These are phyloP conservation scores for Chauna torquata DNA, from an alignment of 2,113 vertebrate species.

Conservation along the genomic window DNA sequence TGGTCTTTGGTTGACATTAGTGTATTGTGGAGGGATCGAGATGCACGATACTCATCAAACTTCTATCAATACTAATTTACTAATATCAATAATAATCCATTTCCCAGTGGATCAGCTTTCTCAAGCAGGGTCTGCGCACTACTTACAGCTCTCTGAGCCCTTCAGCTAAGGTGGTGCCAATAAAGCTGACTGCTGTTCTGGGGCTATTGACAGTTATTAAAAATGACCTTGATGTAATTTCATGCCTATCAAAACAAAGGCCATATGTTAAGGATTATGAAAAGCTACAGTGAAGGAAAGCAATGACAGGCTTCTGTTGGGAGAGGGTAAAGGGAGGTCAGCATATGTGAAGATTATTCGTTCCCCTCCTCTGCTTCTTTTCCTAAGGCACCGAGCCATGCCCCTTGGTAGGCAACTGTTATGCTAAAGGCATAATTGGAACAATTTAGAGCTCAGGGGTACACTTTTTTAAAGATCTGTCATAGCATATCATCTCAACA, in stretches of 20 bases:
- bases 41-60: constrained; percentile 87
- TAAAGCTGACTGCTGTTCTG: constrained; percentile 85
- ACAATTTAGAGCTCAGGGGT: constrained; percentile 60
- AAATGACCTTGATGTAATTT: constrained; percentile 98
- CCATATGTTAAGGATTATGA: constrained; percentile 84
- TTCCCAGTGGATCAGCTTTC: constrained; percentile 83
- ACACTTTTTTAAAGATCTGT: constrained; percentile 62
- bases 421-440: constrained; percentile 64
- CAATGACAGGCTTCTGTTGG: constrained; percentile 28
- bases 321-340: constrained; percentile 10
- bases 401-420: constrained; percentile 58
- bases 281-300: constrained; percentile 67
- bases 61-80: constrained; percentile 98
- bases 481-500: constrained; percentile 42
- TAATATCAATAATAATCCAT: constrained; percentile 94
- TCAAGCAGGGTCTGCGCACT: constrained; percentile 61
- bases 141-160: constrained; percentile 77
- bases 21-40: constrained; percentile 82
- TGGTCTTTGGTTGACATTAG: constrained; percentile 65
- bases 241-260: constrained; percentile 87
- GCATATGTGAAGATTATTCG: constrained; percentile 22
- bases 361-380: constrained; percentile 22
- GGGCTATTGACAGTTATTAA: constrained; percentile 94
- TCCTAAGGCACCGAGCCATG: background rate
- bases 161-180: constrained; percentile 84